Evolutionary conservation across 2,888 invertebrate genomes (phyloP), one percentile per base, ranked within the genome.

Genomic region (Meganola albula): DNA sequence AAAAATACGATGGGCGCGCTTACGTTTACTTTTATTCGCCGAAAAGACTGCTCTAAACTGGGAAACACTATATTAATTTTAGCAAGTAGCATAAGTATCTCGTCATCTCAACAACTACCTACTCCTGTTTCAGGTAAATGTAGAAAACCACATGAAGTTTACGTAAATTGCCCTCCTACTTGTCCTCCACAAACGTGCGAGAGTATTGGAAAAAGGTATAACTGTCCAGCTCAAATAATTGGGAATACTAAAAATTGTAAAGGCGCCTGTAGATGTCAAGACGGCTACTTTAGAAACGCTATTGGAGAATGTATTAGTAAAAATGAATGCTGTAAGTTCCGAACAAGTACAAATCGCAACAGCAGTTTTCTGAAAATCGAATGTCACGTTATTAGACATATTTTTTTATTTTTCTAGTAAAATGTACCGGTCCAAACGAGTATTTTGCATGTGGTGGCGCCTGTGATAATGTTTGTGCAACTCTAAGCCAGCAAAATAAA

Each of bases 381-480:
- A 16, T 16, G 4, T 16, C 4, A 16, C 6, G 16, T 16, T 14
- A 27, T 2, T 26, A n/a, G 8, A 9, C 9, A 12, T 4, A 6
- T 11, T 27, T 21, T 26, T 21, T 10, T 30, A 20, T 13, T 22
- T 25, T 8, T 45, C n/a, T 24, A 64, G 63, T 37, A 10, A 45
- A 40, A 38, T 64, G 74, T 31, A 38, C 37, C 5, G 60, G 62
- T 2, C 44, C 47, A 1, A 26, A 70, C 26, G 73, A 74, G 31
- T 69, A 54, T 33, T 74, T 54, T 27, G 50, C 55, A 0, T 74
- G 73, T 27, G 66, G 63, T 2, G 48, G 55, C 1, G 59, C 56
- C 0, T 75, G 72, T 24, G 75, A 74, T 40, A 74, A 66, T 16
- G 65, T 54, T 0, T 74, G 72, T 31, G 40, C 42, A 1, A 63